Evolutionary conservation across 2,113 vertebrate species (phyloP), one percentile per base, ranked within the genome.

Genomic region (Seriola rivoliana): DNA sequence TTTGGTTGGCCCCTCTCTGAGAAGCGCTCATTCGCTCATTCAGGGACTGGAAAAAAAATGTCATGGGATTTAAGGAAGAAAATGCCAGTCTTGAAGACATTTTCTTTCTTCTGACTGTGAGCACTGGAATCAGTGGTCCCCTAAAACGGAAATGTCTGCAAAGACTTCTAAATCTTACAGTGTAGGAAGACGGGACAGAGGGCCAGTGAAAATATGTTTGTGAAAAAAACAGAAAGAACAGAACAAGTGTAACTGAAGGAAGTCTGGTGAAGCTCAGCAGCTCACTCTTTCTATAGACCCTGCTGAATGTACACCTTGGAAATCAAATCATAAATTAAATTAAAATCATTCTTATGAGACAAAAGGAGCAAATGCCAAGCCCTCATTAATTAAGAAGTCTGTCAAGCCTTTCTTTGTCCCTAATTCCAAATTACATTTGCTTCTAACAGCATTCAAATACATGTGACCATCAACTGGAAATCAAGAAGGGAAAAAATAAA

Each of bases 1-100:
- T 93, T 93, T 92, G 84, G 86, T 92, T 91, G 85, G 82, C 72
- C 85, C 82, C 68, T 89, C 80, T 78, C 78, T 83, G 82, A 81
- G 87, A 84, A 71, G 67, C 48, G 17, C 73, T 86, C 85, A 83
- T 89, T 86, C 85, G 80, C 84, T 88, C 77, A 80, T 85, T 88
- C 80, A 68, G 69, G 52, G 46, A 74, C 65, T 69, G 44, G 23
- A 55, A 66, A 71, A 63, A 60, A 92, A 84, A 82, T 82, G 70
- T 82, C 63, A 66, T 87, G 79, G 82, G 90, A 93, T 94, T 93
- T 88, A 87, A 82, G 64, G 71, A 84, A 67, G 72, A 83, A 92
- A 93, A 88, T 80, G 78, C n/a, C 79, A 78, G 63, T 82, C 75
- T 90, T 79, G 64, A 86, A 88, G 79, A 75, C 50, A 36, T 89